phyloP scores from a whole-genome alignment of 2,888 invertebrate species.

The Melanchra persicariae region DNA sequence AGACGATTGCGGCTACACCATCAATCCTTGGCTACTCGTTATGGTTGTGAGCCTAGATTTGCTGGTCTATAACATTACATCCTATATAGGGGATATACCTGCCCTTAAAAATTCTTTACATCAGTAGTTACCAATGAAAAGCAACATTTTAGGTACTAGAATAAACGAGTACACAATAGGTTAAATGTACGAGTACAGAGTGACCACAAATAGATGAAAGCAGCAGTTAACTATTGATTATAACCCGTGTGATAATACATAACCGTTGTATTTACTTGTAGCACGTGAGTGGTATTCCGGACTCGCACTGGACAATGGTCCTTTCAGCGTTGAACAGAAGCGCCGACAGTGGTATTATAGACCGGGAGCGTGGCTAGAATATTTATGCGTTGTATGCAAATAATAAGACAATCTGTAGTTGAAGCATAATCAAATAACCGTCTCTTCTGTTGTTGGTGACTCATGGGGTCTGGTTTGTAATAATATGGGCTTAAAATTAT shows the following conservation, averaged over 20 bases:
- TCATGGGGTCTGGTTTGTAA: conserved; percentile 10
- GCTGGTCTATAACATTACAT: no score
- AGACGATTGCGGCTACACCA: no score
- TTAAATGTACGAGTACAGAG: background rate
- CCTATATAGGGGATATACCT: no score
- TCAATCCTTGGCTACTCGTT: no score
- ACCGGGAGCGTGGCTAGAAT: conserved; percentile 54
- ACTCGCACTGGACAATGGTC: conserved; percentile 72
- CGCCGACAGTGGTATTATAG: conserved; percentile 70
- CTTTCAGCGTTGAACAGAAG: conserved; percentile 77
- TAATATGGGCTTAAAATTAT: conserved; percentile 20
- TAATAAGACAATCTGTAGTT: conserved; percentile 31
- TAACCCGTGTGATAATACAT: conserved; percentile 45
- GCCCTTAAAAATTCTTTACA: no score
- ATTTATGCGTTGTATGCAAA: conserved; percentile 41
- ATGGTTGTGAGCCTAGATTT: no score
- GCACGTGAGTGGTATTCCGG: conserved; percentile 60
- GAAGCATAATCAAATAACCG: conserved; percentile 22
- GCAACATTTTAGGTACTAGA: background rate
- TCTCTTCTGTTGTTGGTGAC: conserved; percentile 29
- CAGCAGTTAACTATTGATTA: conserved; percentile 51
- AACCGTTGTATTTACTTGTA: conserved; percentile 50
- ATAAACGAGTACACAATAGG: no score
- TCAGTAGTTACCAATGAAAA: no score
- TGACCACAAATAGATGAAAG: conserved; percentile 3